Conservation (phyloP, 2,888 invertebrate genomes). For the Gastrophysa polygoni region DNA sequence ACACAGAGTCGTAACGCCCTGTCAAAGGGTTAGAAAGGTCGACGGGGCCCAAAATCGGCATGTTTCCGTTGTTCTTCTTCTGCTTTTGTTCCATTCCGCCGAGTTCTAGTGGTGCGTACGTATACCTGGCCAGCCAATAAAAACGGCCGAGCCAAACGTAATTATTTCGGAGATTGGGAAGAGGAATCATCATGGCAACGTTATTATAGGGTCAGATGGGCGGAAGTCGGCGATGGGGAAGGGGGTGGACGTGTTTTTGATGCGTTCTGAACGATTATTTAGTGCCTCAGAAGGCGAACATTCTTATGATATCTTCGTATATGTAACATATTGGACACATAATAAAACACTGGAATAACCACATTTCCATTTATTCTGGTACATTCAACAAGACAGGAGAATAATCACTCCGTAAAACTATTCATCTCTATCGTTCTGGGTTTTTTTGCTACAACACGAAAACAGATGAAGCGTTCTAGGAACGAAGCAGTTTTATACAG, state of each 20-base stretch:
- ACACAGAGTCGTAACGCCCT: no score
- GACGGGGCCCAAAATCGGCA: slow-evolving; percentile 1
- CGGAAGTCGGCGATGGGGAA: not conserved
- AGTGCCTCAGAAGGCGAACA: no score
- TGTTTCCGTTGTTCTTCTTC: slow-evolving; percentile 24
- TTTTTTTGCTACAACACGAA: no score
- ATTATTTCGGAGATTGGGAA: slow-evolving; percentile 30
- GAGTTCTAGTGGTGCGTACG: not conserved
- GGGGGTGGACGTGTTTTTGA: not conserved
- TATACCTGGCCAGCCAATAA: slow-evolving; percentile 38
- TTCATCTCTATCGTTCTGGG: no score
- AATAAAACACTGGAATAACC: no score
- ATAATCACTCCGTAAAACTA: no score
- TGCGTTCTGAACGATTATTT: not conserved
- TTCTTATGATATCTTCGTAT: no score
- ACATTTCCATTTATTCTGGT: no score
- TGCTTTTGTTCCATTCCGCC: slow-evolving; percentile 24
- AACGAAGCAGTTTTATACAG: no score
- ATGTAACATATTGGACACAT: no score
- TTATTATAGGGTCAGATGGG: slow-evolving; percentile 9
- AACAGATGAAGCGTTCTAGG: no score
- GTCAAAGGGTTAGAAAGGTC: slow-evolving; percentile 19
- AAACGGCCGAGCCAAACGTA: slow-evolving; percentile 33
- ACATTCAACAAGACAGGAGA: no score
- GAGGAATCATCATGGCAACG: slow-evolving; percentile 22